Evolutionary conservation across 2,113 vertebrate species (phyloP), one percentile per base, ranked within the genome.

Genomic region (Poicephalus meyeri): DNA sequence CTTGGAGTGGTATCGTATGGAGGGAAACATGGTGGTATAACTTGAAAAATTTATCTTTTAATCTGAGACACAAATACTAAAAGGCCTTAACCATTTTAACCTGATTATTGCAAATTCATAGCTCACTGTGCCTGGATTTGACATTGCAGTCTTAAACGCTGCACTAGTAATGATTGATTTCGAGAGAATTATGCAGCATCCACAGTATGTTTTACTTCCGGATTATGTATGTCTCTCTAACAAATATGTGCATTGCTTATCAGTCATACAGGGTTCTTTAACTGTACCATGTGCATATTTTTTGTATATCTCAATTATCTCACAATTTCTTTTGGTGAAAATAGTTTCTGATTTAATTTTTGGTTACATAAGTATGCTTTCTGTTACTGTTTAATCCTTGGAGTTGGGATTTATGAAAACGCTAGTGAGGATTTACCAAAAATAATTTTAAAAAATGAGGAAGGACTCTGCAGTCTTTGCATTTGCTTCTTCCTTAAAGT

Each of bases 41-140:
- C 73, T 92, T 81, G 46, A 69, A 91, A 95, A 91, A 77, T 11
- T 52, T 58, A 74, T 86, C 60, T 80, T 86, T 89, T 87, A 86
- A 88, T 77, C 28, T 94, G 68, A 91, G n/a, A 86, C 20, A 8
- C 49, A 91, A 60, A 86, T 91, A 61, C 29, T 83, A 63, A 90
- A 86, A 93, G 17, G 23, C 33, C 23, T 80, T 86, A 79, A 69
- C 24, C 31, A 28, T 94, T 95, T 89, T 69, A 80, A 80, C 55
- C 50, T 71, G 46, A 71, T 82, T 64, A 86, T 66, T 77, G n/a
- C 39, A 58, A 88, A 53, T 33, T 88, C 53, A 18, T 80, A 50
- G 58, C 87, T 91, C 63, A 68, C 26, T 35, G 28, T 78, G 35
- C 73, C 70, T 61, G 70, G 31, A 46, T 95, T 95, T 92, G 41